Evolutionary conservation across 2,797 vertebrate species (phyloP).

Genomic region (Lemur catta): DNA sequence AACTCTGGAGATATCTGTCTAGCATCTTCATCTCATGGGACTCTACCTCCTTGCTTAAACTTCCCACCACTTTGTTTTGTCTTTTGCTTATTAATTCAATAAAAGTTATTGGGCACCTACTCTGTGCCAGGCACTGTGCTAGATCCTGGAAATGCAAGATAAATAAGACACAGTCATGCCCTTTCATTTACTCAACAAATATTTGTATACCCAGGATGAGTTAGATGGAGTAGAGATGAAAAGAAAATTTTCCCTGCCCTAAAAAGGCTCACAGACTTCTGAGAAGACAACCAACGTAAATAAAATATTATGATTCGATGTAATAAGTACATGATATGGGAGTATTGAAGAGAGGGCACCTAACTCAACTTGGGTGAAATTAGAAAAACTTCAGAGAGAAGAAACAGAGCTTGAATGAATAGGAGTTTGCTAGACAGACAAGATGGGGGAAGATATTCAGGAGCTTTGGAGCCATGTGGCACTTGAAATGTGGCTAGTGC

Average conservation of each 20-base stretch:
- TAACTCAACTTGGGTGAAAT: background rate
- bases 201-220: background rate
- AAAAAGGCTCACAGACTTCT: background rate
- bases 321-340: background rate
- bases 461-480: background rate
- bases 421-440: background rate
- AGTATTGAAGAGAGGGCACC: background rate
- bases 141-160: background rate
- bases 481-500: background rate
- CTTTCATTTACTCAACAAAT: conserved; percentile 29
- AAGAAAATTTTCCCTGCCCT: background rate
- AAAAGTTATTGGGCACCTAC: background rate
- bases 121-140: background rate
- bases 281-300: background rate
- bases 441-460: background rate
- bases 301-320: background rate
- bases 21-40: background rate
- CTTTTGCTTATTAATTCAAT: background rate
- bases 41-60: background rate
- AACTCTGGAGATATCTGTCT: background rate
- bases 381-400: background rate
- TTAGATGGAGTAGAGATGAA: background rate
- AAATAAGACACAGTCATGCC: background rate
- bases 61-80: background rate
- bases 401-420: background rate